Evolutionary conservation across 2,113 vertebrate genomes (phyloP).

Genomic region (Arvicanthis niloticus): DNA sequence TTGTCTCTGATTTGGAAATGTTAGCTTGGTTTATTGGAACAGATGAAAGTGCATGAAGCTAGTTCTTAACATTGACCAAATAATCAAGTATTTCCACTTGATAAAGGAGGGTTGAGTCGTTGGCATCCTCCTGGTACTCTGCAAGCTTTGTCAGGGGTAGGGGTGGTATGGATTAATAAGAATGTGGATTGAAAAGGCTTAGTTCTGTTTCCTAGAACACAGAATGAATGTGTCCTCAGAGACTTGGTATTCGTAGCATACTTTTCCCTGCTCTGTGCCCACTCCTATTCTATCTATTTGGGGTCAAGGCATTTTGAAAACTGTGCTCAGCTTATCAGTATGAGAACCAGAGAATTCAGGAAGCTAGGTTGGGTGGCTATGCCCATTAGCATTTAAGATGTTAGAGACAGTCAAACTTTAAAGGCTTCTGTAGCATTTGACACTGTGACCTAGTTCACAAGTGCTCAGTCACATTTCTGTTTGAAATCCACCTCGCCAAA

Average conservation of each 20-base stretch:
- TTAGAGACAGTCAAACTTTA: slow-evolving; percentile 62
- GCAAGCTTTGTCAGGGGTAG: slow-evolving; percentile 52
- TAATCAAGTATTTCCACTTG: slow-evolving; percentile 62
- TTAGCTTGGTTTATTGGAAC: slow-evolving; percentile 61
- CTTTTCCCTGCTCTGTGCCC: neutral
- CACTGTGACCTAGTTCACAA: slow-evolving; percentile 65
- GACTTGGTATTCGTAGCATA: neutral
- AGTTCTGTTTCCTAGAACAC: slow-evolving; percentile 55
- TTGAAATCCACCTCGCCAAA: slow-evolving; percentile 58
- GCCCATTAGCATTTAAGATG: slow-evolving; percentile 60
- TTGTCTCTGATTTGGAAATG: slow-evolving; percentile 44
- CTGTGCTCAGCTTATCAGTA: slow-evolving; percentile 30
- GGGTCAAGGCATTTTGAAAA: slow-evolving; percentile 51
- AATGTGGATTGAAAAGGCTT: slow-evolving; percentile 52
- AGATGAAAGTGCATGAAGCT: slow-evolving; percentile 52
- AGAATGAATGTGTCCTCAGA: slow-evolving; percentile 58
- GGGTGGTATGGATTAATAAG: slow-evolving; percentile 44
- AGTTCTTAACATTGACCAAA: slow-evolving; percentile 62
- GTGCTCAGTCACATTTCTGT: slow-evolving; percentile 27
- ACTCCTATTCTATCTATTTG: neutral
- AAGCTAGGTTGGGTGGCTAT: slow-evolving; percentile 17
- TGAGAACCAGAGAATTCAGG: slow-evolving; percentile 53
- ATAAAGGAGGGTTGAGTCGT: slow-evolving; percentile 17
- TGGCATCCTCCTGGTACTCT: slow-evolving; percentile 54
- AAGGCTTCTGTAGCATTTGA: slow-evolving; percentile 54